A percentile compares a stretch with the other conserved stretches of the same genome.
These are phyloP conservation scores for Peucedramus taeniatus DNA, from an alignment of 2,113 vertebrate species.

Conservation along the genomic window DNA sequence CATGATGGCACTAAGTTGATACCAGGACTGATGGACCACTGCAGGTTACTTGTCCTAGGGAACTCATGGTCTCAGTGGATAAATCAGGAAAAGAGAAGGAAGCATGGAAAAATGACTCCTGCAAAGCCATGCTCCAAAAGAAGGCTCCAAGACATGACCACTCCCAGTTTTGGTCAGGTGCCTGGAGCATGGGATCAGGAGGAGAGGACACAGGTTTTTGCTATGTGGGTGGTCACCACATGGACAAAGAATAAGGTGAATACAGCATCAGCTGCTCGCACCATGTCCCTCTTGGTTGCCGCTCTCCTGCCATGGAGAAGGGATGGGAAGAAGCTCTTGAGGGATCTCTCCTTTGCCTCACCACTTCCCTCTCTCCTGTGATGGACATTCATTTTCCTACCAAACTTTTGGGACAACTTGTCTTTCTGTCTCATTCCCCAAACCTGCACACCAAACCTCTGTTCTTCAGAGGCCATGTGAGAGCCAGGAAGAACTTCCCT, in stretches of 20 bases:
- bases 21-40: neutral
- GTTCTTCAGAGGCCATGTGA: neutral
- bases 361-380: neutral
- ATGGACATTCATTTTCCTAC: neutral
- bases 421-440: neutral
- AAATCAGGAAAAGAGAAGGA: neutral
- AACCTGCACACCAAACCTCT: neutral
- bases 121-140: neutral
- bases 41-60: neutral
- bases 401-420: neutral
- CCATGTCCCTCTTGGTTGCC: neutral
- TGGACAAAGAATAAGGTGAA: neutral
- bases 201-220: neutral
- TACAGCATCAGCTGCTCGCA: rapidly evolving
- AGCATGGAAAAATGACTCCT: neutral
- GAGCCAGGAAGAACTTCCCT: constrained; percentile 8
- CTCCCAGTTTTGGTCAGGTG: neutral
- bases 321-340: neutral
- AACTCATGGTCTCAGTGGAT: neutral
- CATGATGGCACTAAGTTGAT: neutral
- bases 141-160: neutral
- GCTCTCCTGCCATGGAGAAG: neutral
- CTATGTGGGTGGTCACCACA: neutral
- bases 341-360: neutral
- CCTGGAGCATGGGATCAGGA: neutral